A percentile compares a stretch with the other conserved stretches of the same genome.
Evolutionary conservation across 1,140 invertebrate genomes (phyloP).

Genomic region (Idris sp.): DNA sequence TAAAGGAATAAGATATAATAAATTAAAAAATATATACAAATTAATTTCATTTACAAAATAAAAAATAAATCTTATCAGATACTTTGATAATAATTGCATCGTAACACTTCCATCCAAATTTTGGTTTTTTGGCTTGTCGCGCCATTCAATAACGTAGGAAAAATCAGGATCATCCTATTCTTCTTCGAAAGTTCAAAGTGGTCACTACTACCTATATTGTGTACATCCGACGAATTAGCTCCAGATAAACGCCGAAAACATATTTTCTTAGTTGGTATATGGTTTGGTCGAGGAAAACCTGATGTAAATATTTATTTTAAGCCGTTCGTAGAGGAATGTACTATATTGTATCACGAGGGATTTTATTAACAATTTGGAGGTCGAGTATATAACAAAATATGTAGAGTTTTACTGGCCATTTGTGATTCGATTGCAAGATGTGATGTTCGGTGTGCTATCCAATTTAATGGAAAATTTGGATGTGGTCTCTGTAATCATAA

Average conservation of each 20-base stretch:
- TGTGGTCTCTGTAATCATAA: conserved; percentile 26
- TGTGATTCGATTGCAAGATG: conserved; percentile 58
- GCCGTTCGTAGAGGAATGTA: conserved; percentile 47
- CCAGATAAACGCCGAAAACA: conserved; percentile 13
- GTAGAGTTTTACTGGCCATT: conserved; percentile 30
- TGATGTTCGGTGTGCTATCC: not conserved
- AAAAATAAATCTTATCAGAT: too few relatives aligned
- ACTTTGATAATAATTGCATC: too few relatives aligned
- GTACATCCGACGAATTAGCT: conserved; percentile 26
- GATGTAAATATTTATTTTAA: conserved; percentile 43
- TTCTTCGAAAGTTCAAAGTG: too few relatives aligned
- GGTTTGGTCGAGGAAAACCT: conserved; percentile 34
- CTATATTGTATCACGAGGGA: conserved; percentile 25
- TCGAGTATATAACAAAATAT: conserved; percentile 32
- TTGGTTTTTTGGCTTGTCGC: too few relatives aligned
- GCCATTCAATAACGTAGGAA: too few relatives aligned
- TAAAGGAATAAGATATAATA: too few relatives aligned
- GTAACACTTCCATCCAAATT: too few relatives aligned
- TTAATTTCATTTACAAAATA: too few relatives aligned
- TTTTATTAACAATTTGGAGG: conserved; percentile 43
- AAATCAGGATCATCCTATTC: too few relatives aligned
- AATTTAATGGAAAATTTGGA: too few relatives aligned
- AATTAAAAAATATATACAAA: too few relatives aligned
- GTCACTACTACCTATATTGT: too few relatives aligned
- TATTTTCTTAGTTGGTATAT: conserved; percentile 36